These are phyloP conservation scores for Rhingia rostrata DNA, from an alignment of 2,888 invertebrate species.

Conservation along the genomic window DNA sequence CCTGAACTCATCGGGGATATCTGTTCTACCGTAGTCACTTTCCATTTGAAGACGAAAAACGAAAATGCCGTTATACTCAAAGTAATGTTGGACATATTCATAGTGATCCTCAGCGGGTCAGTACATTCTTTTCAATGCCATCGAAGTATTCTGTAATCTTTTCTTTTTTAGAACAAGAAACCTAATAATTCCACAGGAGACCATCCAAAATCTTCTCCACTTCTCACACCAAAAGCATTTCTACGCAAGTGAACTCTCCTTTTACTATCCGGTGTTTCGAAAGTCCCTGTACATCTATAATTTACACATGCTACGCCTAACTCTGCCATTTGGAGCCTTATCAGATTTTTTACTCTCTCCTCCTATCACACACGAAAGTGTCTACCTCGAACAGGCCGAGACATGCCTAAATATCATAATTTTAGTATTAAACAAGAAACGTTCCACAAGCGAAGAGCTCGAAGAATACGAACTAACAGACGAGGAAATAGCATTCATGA, in stretches of 20 bases:
- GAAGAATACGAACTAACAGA: constrained; percentile 76
- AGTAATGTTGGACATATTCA: constrained; percentile 77
- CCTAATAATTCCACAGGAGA: constrained; percentile 72
- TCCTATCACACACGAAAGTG: constrained; percentile 68
- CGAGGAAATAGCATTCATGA: constrained; percentile 75
- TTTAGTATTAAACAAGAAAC: constrained; percentile 75
- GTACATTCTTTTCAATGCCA: background rate
- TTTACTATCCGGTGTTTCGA: constrained; percentile 77
- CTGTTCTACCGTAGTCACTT: constrained; percentile 73
- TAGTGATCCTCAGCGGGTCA: constrained; percentile 77
- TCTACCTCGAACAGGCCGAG: constrained; percentile 77
- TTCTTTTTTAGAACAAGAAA: constrained; percentile 64
- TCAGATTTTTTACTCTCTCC: constrained; percentile 75
- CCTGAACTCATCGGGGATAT: constrained; percentile 76
- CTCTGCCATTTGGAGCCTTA: constrained; percentile 73
- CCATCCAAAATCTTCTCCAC: constrained; percentile 75
- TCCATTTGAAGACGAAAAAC: constrained; percentile 76
- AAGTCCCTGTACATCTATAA: constrained; percentile 78
- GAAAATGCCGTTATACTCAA: constrained; percentile 77
- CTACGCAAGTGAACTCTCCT: constrained; percentile 74
- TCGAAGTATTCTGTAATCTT: background rate
- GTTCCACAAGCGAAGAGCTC: constrained; percentile 74
- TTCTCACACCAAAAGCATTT: constrained; percentile 75
- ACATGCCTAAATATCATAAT: constrained; percentile 79
- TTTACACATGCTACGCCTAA: constrained; percentile 78